Evolutionary conservation across 2,888 invertebrate species (phyloP).

Genomic region (Galerucella calmariensis): DNA sequence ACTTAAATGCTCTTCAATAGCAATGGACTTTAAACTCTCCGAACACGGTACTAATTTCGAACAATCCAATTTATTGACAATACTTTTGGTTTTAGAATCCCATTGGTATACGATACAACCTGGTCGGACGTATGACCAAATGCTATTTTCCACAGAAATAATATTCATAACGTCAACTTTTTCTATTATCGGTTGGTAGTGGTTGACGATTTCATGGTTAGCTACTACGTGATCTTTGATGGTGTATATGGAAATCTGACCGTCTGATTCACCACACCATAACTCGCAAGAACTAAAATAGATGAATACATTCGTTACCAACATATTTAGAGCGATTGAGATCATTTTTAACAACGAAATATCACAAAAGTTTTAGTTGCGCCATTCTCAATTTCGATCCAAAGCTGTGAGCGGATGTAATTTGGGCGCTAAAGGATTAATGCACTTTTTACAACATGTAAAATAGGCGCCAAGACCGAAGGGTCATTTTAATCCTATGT

Average conservation of each 20-base stretch:
- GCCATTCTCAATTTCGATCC: too few relatives aligned
- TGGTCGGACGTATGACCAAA: conserved; percentile 87
- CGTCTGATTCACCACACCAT: conserved; percentile 90
- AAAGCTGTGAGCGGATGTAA: too few relatives aligned
- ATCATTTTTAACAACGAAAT: too few relatives aligned
- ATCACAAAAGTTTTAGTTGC: too few relatives aligned
- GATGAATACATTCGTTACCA: too few relatives aligned
- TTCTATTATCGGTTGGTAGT: conserved; percentile 70
- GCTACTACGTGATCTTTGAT: conserved; percentile 78
- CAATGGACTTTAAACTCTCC: conserved; percentile 90
- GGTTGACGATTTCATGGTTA: conserved; percentile 77
- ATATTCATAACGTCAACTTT: conserved; percentile 78
- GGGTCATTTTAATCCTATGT: too few relatives aligned
- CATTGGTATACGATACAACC: conserved; percentile 91
- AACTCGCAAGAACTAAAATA: conserved; percentile 73
- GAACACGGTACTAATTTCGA: conserved; percentile 92
- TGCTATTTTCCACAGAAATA: conserved; percentile 71
- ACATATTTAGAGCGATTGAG: too few relatives aligned
- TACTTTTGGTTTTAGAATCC: conserved; percentile 75
- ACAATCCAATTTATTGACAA: conserved; percentile 86
- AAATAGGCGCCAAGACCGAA: too few relatives aligned
- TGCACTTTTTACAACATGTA: too few relatives aligned
- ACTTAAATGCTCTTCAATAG: conserved; percentile 87
- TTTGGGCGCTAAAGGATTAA: too few relatives aligned
- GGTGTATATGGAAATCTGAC: conserved; percentile 82